A percentile compares a stretch with the other conserved stretches of the same genome.
Evolutionary conservation across 2,797 vertebrate species (phyloP).

Genomic region (Salarias fasciatus): DNA sequence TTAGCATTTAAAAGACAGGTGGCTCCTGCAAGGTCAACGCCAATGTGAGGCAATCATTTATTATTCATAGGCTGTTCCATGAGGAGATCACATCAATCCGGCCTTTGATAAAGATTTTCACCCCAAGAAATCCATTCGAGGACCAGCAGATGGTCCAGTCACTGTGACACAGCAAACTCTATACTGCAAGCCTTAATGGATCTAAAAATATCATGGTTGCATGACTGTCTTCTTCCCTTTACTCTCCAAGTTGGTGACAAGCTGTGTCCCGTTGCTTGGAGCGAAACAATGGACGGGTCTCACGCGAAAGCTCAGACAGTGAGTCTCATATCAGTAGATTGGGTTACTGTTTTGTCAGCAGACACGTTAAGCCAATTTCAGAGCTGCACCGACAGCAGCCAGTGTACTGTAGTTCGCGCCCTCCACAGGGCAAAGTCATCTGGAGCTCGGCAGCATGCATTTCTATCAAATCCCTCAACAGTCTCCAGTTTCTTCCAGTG

Average conservation of each 20-base stretch:
- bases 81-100: slow-evolving; percentile 67
- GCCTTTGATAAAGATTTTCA: slow-evolving; percentile 52
- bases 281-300: slow-evolving; percentile 43
- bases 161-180: slow-evolving; percentile 50
- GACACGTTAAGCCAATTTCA: slow-evolving; percentile 57
- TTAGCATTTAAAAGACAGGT: slow-evolving; percentile 63
- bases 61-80: slow-evolving; percentile 76
- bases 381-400: slow-evolving; percentile 58
- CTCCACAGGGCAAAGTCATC: slow-evolving; percentile 57
- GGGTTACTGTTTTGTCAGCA: slow-evolving; percentile 76
- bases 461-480: slow-evolving; percentile 45
- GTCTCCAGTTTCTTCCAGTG: slow-evolving; percentile 49
- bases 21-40: slow-evolving; percentile 70
- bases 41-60: slow-evolving; percentile 70
- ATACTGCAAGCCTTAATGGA: slow-evolving; percentile 29
- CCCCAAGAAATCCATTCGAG: slow-evolving; percentile 52
- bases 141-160: slow-evolving; percentile 35
- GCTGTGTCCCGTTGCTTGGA: slow-evolving; percentile 28
- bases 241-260: slow-evolving; percentile 26
- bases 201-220: slow-evolving; percentile 55
- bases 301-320: slow-evolving; percentile 51
- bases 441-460: slow-evolving; percentile 32
- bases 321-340: slow-evolving; percentile 59
- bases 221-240: slow-evolving; percentile 34
- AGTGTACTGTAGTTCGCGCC: slow-evolving; percentile 26